Evolutionary conservation across 2,113 vertebrate species (phyloP), one percentile per base, ranked within the genome.

Genomic region (Lophius piscatorius): DNA sequence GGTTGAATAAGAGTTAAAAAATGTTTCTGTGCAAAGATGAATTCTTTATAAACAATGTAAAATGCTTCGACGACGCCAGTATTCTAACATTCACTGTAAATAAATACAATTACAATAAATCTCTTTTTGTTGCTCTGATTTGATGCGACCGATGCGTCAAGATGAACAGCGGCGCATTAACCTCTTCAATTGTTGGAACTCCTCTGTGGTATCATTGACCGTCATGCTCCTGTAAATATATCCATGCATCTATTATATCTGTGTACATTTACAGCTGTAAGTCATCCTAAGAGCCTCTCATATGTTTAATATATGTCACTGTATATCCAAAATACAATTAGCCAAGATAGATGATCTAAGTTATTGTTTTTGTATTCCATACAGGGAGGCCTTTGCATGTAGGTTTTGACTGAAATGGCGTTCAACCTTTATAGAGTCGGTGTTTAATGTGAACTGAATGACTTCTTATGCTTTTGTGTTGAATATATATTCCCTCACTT

Each of bases 381-480:
- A 35, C 58, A 66, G 31, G 26, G 22, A 29, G 54, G 14, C 61
- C 59, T 65, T 55, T 80, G 85, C 84, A 89, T 85, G 84, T 55
- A 69, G 48, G 49, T 71, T 76, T 41, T 16, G 69, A 57, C 28
- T 59, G 16, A 76, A 74, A 66, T 48, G 44, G 5, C 49, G 42
- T 75, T 64, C 20, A 18, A 65, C 42, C 14, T 9, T 35, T 47
- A 56, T 41, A n/a, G 70, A 41, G 63, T 72, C 64, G 18, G 33
- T 71, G 52, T 77, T 66, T 67, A 70, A 74, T 74, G 64, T 80
- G 63, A 64, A 70, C 55, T 45, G 0, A 46, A 59, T 59, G 23
- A 55, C 35, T 21, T 81, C 72, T 41, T 74, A 67, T 65, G 59
- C 51, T 39, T 80, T 52, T 49, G 67, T 86, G 58, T 63, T 75